phyloP scores from a whole-genome alignment of 2,888 invertebrate genomes.

The Eupithecia pulchellata region DNA sequence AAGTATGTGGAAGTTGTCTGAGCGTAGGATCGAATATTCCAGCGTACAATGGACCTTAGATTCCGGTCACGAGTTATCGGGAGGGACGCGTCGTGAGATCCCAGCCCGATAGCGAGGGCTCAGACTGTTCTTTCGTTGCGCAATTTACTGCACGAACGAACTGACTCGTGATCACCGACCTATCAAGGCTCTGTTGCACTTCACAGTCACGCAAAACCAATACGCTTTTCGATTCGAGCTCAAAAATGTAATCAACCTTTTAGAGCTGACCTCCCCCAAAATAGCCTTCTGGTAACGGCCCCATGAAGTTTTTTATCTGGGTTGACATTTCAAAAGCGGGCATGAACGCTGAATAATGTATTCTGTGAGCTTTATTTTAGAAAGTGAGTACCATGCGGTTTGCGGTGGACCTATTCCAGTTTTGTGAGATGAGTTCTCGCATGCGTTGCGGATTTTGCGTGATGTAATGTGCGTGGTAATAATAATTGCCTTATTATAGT shows the following conservation, averaged over 20 bases:
- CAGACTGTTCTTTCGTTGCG: slow-evolving; percentile 74
- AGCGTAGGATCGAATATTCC: slow-evolving; percentile 36
- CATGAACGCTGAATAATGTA: slow-evolving; percentile 47
- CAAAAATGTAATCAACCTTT: slow-evolving; percentile 25
- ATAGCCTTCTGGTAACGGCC: slow-evolving; percentile 24
- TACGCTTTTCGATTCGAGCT: slow-evolving; percentile 40
- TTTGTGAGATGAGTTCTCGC: slow-evolving; percentile 38
- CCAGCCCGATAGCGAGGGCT: slow-evolving; percentile 62
- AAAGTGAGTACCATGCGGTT: slow-evolving; percentile 60
- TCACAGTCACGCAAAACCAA: slow-evolving; percentile 66
- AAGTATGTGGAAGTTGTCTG: slow-evolving; percentile 37
- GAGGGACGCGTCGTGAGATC: slow-evolving; percentile 71
- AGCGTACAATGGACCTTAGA: slow-evolving; percentile 33
- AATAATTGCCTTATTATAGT: slow-evolving; percentile 58
- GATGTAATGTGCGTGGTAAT: slow-evolving; percentile 47
- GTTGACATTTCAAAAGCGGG: slow-evolving; percentile 61
- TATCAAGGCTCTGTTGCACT: slow-evolving; percentile 68
- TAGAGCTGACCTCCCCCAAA: slow-evolving; percentile 29
- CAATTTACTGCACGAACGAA: slow-evolving; percentile 74
- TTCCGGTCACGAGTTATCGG: slow-evolving; percentile 70
- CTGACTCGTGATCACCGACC: slow-evolving; percentile 67
- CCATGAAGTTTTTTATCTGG: slow-evolving; percentile 42
- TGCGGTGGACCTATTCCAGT: slow-evolving; percentile 48
- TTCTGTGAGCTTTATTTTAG: slow-evolving; percentile 55
- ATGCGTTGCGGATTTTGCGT: slow-evolving; percentile 46